phyloP scores from a whole-genome alignment of 2,113 vertebrate genomes.

The Zosterops japonicus region DNA sequence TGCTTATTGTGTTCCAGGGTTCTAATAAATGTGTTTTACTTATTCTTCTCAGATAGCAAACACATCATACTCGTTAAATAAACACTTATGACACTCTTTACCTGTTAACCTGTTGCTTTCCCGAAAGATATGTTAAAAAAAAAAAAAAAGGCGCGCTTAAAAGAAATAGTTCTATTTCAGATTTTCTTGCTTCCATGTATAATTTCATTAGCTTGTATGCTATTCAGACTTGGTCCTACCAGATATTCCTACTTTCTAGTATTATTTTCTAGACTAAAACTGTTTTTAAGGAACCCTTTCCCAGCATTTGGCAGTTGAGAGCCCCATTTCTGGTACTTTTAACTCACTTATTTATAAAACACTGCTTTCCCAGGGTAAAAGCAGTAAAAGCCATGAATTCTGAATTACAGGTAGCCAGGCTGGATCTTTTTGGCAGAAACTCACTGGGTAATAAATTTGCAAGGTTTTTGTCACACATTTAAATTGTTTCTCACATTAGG shows the following conservation, averaged over 20 bases:
- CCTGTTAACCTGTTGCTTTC: not conserved
- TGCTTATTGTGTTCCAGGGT: not conserved
- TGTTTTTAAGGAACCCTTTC: not conserved
- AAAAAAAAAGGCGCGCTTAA: not conserved
- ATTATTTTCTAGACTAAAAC: not conserved
- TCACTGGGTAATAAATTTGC: not conserved
- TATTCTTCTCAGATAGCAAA: not conserved
- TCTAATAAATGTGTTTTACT: not conserved
- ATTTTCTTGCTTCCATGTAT: not conserved
- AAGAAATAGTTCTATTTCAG: not conserved
- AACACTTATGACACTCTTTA: not conserved
- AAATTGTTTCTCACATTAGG: not conserved
- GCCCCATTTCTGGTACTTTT: not conserved
- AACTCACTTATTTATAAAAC: not conserved
- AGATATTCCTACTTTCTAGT: not conserved
- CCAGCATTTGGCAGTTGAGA: not conserved
- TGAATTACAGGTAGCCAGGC: not conserved
- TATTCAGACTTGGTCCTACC: not conserved
- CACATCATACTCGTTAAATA: rapidly evolving
- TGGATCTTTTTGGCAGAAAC: not conserved
- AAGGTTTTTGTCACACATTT: not conserved
- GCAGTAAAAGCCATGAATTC: not conserved
- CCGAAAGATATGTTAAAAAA: rapidly evolving
- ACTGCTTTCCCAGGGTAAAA: not conserved
- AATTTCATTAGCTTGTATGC: not conserved